Evolutionary conservation across 2,113 vertebrate genomes (phyloP), one percentile per base, ranked within the genome.

Genomic region (Heterotis niloticus): DNA sequence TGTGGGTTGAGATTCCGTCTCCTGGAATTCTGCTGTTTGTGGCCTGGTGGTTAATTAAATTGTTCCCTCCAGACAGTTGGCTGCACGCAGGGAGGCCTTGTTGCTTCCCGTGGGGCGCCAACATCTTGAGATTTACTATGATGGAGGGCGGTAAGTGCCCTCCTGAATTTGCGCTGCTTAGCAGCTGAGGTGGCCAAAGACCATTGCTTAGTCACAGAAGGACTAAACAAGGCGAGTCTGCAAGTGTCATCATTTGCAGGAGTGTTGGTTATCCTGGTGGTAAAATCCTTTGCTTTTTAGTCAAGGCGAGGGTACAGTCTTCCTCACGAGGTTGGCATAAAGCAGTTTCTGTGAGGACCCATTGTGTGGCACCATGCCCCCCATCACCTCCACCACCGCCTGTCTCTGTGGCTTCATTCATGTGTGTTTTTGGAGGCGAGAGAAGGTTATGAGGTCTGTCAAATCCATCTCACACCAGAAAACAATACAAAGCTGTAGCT

Each of bases 1-100:
- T 57, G 17, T 24, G 16, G 1, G 51, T 57, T 13, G 60, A 72
- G 52, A 75, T 62, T 9, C 14, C 20, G n/a, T 29, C 24, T 56
- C 5, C 20, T 26, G n/a, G 70, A 23, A 12, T 71, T 83, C 77
- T 78, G 76, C 29, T 59, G 79, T 44, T 44, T 57, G 18, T 20
- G 14, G 76, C 82, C 85, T 81, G 81, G n/a, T 60, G 65, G 24
- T 78, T 83, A 71, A 75, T 86, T 83, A 83, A 86, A 80, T 54
- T n/a, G 69, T 60, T 80, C 66, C 66, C 57, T 80, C 64, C 64
- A 72, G 56, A 65, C 59, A 34, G 51, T 52, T 71, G 23, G 72
- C 78, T 69, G 52, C 80, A 74, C 62, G 62, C 64, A 9, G 17
- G 51, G 56, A 71, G 66, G 54, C 16, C 67, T 72, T 13, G 26